Conservation (phyloP, 2,113 vertebrate genomes). For the Willisornis vidua region DNA sequence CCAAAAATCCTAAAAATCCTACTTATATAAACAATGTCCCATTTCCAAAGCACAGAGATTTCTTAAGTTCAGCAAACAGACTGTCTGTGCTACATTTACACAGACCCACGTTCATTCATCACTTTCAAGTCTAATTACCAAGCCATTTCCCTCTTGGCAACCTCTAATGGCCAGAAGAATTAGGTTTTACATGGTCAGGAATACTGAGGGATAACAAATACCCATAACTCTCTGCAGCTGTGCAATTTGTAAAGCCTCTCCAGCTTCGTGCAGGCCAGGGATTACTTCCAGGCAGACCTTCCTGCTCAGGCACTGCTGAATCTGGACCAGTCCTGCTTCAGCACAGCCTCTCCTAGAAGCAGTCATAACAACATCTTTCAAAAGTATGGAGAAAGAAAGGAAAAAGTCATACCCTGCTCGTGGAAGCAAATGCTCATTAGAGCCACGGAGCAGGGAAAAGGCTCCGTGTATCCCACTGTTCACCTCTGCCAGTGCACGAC, state of each 20-base stretch:
- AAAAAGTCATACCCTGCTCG: neutral
- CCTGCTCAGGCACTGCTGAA: neutral
- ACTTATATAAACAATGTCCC: slow-evolving; percentile 55
- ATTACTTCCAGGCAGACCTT: slow-evolving; percentile 15
- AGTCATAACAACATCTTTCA: neutral
- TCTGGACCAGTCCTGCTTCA: neutral
- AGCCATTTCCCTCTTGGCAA: slow-evolving; percentile 63
- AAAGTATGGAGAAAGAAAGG: neutral
- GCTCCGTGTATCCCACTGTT: fast-evolving
- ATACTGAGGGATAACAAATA: slow-evolving; percentile 49
- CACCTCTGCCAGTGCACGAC: neutral
- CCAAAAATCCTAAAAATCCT: slow-evolving; percentile 65
- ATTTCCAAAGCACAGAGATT: slow-evolving; percentile 59
- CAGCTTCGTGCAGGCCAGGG: neutral
- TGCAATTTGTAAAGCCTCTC: slow-evolving; percentile 49
- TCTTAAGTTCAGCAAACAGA: slow-evolving; percentile 62
- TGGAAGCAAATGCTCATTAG: neutral
- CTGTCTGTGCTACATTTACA: slow-evolving; percentile 51
- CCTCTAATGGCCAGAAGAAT: slow-evolving; percentile 56
- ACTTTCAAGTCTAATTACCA: slow-evolving; percentile 66
- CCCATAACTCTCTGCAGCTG: slow-evolving; percentile 57
- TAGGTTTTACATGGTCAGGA: slow-evolving; percentile 49
- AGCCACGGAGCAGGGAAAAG: neutral
- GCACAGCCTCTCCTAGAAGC: neutral
- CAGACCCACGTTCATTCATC: slow-evolving; percentile 50